These are phyloP conservation scores for Virgularia gustaviana DNA, from an alignment of 92 coral and sea anemone genomes.

Conservation along the genomic window DNA sequence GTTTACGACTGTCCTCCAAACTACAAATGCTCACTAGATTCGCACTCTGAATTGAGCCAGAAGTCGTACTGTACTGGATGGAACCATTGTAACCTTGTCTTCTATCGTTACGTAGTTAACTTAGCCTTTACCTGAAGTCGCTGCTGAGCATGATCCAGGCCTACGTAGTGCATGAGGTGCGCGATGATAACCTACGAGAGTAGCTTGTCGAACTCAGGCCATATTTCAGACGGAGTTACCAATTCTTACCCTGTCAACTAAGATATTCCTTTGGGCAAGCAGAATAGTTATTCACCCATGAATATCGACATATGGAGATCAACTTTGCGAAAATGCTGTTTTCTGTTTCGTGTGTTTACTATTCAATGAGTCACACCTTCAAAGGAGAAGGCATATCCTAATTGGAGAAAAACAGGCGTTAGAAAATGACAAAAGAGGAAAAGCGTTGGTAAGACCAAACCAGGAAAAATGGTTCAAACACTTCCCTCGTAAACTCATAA, in stretches of 20 bases:
- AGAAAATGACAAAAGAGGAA: constrained; percentile 12
- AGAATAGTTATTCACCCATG: constrained; percentile 3
- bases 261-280: constrained; percentile 9
- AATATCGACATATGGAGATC: constrained; percentile 11
- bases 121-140: background rate
- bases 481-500: constrained; percentile 1
- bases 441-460: background rate
- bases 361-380: constrained; percentile 22
- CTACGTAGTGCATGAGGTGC: constrained; percentile 14
- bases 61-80: constrained; percentile 11
- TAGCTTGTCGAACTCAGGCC: constrained; percentile 12
- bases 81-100: constrained; percentile 23
- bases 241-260: constrained; percentile 5
- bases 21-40: too few species aligned
- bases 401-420: constrained; percentile 9
- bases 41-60: constrained; percentile 4
- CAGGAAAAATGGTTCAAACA: background rate
- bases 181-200: background rate
- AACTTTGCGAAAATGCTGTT: background rate
- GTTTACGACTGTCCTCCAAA: too few species aligned
- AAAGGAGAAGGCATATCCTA: constrained; percentile 14
- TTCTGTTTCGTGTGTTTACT: constrained; percentile 13
- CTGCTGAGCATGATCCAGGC: too few species aligned
- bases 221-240: constrained; percentile 18
- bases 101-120: background rate